Evolutionary conservation across 2,888 invertebrate species (phyloP).

Genomic region (Heliconius ethilla): DNA sequence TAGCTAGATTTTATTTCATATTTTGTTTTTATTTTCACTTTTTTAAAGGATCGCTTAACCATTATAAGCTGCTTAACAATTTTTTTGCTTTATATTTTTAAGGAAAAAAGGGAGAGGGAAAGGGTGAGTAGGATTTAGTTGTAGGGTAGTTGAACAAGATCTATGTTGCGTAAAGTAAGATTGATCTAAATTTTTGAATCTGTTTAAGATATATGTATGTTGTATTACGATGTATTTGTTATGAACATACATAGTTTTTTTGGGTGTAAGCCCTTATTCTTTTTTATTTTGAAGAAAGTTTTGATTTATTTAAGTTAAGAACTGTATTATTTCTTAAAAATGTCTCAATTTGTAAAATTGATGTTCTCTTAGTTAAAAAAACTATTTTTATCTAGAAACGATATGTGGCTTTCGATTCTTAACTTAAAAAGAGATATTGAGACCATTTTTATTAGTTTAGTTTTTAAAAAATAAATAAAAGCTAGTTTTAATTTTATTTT

Average conservation of each 20-base stretch:
- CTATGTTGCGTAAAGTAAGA: not conserved
- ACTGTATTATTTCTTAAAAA: not conserved
- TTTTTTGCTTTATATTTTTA: no score
- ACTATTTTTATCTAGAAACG: not conserved
- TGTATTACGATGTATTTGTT: not conserved
- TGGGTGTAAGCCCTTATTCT: not conserved
- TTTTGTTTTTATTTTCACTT: no score
- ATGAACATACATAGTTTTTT: no score
- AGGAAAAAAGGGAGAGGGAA: no score
- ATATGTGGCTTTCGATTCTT: not conserved
- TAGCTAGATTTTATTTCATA: no score
- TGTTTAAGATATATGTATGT: not conserved
- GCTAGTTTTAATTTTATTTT: constrained; percentile 6
- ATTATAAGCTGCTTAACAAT: no score
- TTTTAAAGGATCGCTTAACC: no score
- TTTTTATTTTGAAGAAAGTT: not conserved
- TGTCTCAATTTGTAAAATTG: no score
- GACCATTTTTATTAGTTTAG: not conserved
- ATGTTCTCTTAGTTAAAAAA: no score
- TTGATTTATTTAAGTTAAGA: not conserved
- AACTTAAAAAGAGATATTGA: not conserved
- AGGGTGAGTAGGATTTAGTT: no score
- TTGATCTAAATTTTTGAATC: not conserved
- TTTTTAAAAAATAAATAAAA: not conserved
- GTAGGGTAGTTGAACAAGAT: not conserved